Percentiles rank a stretch among this genome's conserved stretches.
Conservation (phyloP, 2,113 vertebrate species). For the Terrapene triunguis region DNA sequence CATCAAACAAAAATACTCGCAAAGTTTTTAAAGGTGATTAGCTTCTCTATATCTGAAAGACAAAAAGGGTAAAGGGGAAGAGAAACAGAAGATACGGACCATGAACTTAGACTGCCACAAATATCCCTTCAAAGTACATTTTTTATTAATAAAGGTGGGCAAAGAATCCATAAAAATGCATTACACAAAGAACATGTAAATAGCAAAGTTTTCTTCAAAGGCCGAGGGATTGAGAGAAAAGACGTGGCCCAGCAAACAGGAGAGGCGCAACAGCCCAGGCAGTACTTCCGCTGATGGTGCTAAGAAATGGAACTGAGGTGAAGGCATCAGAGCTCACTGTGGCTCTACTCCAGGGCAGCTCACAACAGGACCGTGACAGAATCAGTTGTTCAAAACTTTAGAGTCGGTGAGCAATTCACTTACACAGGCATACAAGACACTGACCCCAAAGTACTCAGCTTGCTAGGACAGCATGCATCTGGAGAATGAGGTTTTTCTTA, state of each 20-base stretch:
- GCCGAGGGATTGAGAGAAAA: neutral
- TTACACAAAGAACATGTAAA: neutral
- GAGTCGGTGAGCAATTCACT: neutral
- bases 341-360: neutral
- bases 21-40: neutral
- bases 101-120: neutral
- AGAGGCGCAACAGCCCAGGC: neutral
- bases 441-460: neutral
- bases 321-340: slow-evolving; percentile 29
- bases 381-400: neutral
- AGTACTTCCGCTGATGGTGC: neutral
- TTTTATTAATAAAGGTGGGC: neutral
- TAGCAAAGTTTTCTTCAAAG: neutral
- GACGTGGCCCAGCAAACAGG: neutral
- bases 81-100: neutral
- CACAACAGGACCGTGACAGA: neutral
- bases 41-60: neutral
- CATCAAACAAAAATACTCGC: neutral
- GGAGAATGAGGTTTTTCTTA: neutral
- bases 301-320: neutral
- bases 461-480: neutral
- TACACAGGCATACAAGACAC: neutral
- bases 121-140: neutral
- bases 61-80: neutral
- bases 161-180: neutral